These are phyloP conservation scores for Leptinotarsa juncta DNA, from an alignment of 2,888 invertebrate species.

Conservation along the genomic window DNA sequence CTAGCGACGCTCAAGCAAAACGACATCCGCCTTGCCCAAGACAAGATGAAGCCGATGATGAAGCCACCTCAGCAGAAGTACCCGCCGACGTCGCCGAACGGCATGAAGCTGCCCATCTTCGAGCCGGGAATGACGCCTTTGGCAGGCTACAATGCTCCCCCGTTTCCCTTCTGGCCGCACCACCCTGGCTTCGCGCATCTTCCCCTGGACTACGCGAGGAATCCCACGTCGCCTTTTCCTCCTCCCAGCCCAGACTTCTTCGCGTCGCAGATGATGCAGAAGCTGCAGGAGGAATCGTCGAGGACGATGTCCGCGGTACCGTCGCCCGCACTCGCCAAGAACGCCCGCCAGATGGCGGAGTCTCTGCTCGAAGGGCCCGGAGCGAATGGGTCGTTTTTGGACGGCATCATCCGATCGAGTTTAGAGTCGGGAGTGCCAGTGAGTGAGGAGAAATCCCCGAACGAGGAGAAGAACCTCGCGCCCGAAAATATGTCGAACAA, in stretches of 20 bases:
- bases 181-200: constrained; percentile 71
- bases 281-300: constrained; percentile 78
- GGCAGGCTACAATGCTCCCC: constrained; percentile 71
- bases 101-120: constrained; percentile 76
- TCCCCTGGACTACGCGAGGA: constrained; percentile 65
- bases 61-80: constrained; percentile 67
- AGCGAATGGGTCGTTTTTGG: constrained; percentile 83
- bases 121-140: constrained; percentile 69
- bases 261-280: constrained; percentile 84
- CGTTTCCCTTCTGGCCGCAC: constrained; percentile 84
- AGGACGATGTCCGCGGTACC: constrained; percentile 59
- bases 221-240: constrained; percentile 63
- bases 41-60: constrained; percentile 66
- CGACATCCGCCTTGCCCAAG: constrained; percentile 59
- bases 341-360: constrained; percentile 73
- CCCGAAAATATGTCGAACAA: constrained; percentile 72
- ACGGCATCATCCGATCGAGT: constrained; percentile 83
- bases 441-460: constrained; percentile 67
- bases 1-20: constrained; percentile 65
- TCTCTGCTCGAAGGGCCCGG: constrained; percentile 74
- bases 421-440: constrained; percentile 76
- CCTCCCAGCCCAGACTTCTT: constrained; percentile 78
- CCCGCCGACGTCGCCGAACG: constrained; percentile 74
- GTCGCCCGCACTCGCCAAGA: constrained; percentile 60
- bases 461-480: constrained; percentile 67